Base-by-base conservation (phyloP, 2,113 vertebrate species). In the Oreotrochilus melanogaster region DNA sequence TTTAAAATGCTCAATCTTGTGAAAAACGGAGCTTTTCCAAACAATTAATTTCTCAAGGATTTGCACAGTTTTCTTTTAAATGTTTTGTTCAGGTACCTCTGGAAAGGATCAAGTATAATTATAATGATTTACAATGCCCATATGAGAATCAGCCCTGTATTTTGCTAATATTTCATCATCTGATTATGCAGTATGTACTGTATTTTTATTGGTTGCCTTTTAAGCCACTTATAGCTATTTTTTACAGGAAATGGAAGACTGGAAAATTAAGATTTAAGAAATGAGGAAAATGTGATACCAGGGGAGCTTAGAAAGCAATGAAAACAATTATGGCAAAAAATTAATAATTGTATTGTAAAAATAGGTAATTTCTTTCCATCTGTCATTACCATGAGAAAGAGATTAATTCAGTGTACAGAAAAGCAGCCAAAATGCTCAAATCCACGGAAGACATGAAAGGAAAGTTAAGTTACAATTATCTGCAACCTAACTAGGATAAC, bases 261-360 rank as follows among this genome's bases (percentile, higher is more conserved):
- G 45, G 31, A 87, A 72, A 27, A 89, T 78, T 93, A 81, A 37
- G 64, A 51, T 88, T 67, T 85, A 93, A 92, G 65, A 93, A 92
- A 92, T 65, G 30, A 89, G 78, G 45, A 81, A 91, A 93, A 75
- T 10, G 39, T 39, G 31, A 75, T 64, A 67, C 2, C 2, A 28
- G 24, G 17, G 14, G 24, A 89, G 53, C 35, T 92, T 87, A 84
- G 47, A 92, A 92, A 89, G 18, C 65, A 92, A 42, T 48, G 87
- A 48, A 91, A 82, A 56, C 1, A 92, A 39, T 86, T 83, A 28
- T 74, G n/a, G 17, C 1, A 14, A 67, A 76, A 65, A 92, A 76
- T 9, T 12, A 79, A 35, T 14, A 69, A 88, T 35, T 12, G 16
- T 47, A 27, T 64, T 78, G 12, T 64, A 67, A 92, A 95, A 94